Evolutionary conservation across 35 echinoderm and acorn worm species (phyloP).

Genomic region (Holothuria glaberrima): DNA sequence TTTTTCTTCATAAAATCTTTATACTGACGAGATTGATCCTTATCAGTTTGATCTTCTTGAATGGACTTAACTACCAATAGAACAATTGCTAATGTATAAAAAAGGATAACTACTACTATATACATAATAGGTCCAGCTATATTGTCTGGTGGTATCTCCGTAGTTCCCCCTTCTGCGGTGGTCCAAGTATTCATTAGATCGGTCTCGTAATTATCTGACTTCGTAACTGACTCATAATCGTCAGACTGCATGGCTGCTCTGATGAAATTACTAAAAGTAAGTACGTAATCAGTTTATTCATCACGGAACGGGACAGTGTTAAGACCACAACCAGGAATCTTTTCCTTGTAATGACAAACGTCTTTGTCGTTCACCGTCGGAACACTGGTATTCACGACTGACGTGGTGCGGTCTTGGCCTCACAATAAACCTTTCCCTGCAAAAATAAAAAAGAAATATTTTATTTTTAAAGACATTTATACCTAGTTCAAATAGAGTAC

Average conservation of each 20-base stretch:
- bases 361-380: too few species aligned
- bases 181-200: not conserved
- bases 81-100: not conserved
- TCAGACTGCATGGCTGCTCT: not conserved
- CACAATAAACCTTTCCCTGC: too few species aligned
- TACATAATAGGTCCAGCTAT: conserved; percentile 14
- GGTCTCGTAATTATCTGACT: conserved; percentile 24
- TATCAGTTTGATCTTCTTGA: not conserved
- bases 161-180: not conserved
- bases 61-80: conserved; percentile 2
- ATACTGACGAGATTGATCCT: not conserved
- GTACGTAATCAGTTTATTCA: too few species aligned
- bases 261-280: too few species aligned
- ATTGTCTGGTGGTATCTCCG: not conserved
- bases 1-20: conserved; percentile 13
- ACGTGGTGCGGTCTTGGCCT: too few species aligned
- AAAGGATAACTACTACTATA: conserved; percentile 20
- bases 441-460: too few species aligned
- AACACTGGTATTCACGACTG: too few species aligned
- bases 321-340: too few species aligned
- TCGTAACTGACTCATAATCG: not conserved
- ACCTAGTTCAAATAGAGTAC: too few species aligned
- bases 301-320: too few species aligned
- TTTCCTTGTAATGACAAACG: too few species aligned
- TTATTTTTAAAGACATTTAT: too few species aligned